Percentiles rank a stretch among this genome's conserved stretches.
Evolutionary conservation across 1,140 invertebrate species (phyloP).

Genomic region (Pantala flavescens): DNA sequence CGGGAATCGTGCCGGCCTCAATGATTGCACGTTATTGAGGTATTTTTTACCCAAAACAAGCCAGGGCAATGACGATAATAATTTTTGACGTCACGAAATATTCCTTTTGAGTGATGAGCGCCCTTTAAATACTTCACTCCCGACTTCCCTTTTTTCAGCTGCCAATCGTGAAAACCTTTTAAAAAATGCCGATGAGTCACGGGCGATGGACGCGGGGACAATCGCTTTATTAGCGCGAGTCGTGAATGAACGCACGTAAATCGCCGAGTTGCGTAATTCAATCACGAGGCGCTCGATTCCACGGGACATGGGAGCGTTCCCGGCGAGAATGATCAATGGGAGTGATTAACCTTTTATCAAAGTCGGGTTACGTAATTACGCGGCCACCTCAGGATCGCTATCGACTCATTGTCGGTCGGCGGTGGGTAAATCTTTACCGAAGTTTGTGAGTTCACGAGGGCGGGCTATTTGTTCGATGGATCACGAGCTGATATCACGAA

Average conservation of each 20-base stretch:
- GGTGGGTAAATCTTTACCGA: too few species aligned
- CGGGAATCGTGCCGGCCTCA: neutral
- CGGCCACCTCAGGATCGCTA: too few species aligned
- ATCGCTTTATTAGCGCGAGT: neutral
- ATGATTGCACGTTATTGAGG: neutral
- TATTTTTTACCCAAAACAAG: constrained; percentile 4
- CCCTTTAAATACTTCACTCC: neutral
- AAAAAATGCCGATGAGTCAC: too few species aligned
- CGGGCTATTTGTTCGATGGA: too few species aligned
- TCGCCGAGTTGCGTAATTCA: neutral
- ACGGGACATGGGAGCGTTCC: neutral
- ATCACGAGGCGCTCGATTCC: neutral
- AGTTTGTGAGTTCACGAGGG: too few species aligned
- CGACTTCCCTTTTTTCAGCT: neutral
- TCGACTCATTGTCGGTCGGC: too few species aligned
- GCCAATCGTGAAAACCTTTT: neutral
- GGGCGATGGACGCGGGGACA: neutral
- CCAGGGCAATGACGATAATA: neutral
- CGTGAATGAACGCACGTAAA: neutral
- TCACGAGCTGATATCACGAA: too few species aligned
- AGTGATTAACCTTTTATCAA: constrained; percentile 3
- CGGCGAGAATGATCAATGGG: neutral
- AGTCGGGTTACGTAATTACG: too few species aligned
- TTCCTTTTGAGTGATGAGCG: neutral
- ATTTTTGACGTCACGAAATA: constrained; percentile 3